phyloP scores from a whole-genome alignment of 1,140 invertebrate genomes.

The Pollicipes pollicipes region DNA sequence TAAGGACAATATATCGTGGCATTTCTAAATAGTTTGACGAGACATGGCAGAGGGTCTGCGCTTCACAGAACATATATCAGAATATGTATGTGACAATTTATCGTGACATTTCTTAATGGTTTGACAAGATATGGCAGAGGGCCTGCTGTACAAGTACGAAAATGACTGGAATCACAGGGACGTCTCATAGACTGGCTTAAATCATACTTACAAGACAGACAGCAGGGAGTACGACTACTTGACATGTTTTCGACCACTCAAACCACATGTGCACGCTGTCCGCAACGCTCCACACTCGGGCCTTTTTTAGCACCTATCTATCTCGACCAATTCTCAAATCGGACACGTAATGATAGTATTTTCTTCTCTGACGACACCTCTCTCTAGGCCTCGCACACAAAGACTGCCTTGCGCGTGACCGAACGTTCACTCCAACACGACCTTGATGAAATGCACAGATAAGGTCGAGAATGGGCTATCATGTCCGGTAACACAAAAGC shows the following conservation, averaged over 20 bases:
- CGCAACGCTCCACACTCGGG: background rate
- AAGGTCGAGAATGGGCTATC: too few species aligned
- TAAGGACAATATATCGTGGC: constrained; percentile 5
- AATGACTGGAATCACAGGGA: background rate
- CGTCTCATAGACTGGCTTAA: background rate
- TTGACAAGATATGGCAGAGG: background rate
- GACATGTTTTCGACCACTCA: background rate
- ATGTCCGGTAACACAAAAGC: too few species aligned
- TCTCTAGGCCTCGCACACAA: too few species aligned
- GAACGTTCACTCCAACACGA: too few species aligned
- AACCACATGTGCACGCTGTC: background rate
- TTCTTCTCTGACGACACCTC: too few species aligned
- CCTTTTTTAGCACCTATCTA: background rate
- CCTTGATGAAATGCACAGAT: too few species aligned
- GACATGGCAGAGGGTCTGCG: background rate
- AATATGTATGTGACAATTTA: too few species aligned
- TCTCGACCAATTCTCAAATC: background rate
- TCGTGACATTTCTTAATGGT: constrained; percentile 5
- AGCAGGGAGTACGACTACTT: background rate
- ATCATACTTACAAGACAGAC: background rate
- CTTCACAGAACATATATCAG: too few species aligned
- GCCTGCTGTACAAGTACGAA: background rate
- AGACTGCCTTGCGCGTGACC: too few species aligned
- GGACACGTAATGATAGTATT: too few species aligned
- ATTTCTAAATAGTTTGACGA: constrained; percentile 3